Base-by-base conservation (phyloP, 2,888 invertebrate species). In the Pinctada fucata region DNA sequence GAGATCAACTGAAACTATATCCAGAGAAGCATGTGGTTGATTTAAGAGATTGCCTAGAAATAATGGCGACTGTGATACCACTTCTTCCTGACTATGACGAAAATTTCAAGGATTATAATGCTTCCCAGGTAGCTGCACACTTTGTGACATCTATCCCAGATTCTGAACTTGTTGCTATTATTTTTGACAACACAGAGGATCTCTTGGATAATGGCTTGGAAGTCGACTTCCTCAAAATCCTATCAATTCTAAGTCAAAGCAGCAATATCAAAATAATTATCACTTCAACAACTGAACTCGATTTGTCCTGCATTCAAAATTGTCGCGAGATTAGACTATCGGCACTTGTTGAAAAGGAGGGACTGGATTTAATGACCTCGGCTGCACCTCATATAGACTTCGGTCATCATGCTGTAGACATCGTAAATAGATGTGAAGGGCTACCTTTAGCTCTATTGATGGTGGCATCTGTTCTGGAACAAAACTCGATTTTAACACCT, bases 381-480 rank as follows among this genome's bases (percentile, higher is more conserved):
- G 47, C 48, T 63, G 68, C 69, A 16, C 76, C 69, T 6, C 64
- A 48, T 49, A 63, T 76, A 47, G 63, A 76, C 48, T 58, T 58
- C 5, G 64, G 69, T 10, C 13, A 58, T 70, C 68, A 70, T 2
- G 31, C 70, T 5, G 58, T 49, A 45, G 70, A 52, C 52, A 70
- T 76, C 2, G 64, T 76, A 10, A 45, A 70, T 8, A 49, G 69
- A 47, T 76, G 76, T 50, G 64, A 63, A 48, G 76, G 76, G 5
- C 49, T 76, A n/a, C 76, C 76, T 10, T 65, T 76, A 45, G 70
- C 45, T 63, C 69, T 76, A 48, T 4, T 58, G 5, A 76, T 76
- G 76, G 64, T 64, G 47, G 76, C 70, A 31, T 6, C 45, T 16
- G 72, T 65, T 63, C 47, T 52, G 8, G 2, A 3, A 69, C 13